Percentiles rank a stretch among this genome's conserved stretches.
These are phyloP conservation scores for Oxytorus armatus DNA, from an alignment of 2,888 invertebrate genomes.

Conservation along the genomic window DNA sequence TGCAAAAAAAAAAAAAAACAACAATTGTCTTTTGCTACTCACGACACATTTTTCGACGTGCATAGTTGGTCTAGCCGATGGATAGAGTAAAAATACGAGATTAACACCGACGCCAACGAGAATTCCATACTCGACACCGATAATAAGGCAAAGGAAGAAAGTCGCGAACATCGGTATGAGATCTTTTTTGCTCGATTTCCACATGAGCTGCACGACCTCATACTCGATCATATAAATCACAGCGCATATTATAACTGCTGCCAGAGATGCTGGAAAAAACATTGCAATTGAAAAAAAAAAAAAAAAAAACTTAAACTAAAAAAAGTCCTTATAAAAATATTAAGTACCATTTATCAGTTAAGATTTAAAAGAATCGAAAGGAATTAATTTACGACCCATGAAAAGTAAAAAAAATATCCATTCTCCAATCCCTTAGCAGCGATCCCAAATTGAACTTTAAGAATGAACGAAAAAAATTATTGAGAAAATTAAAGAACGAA, in stretches of 20 bases:
- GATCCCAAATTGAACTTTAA: no score
- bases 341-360: no score
- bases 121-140: constrained; percentile 95
- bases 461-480: constrained; percentile 16
- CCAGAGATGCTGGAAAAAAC: constrained; percentile 88
- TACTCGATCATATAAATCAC: constrained; percentile 98
- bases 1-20: background rate
- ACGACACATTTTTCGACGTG: constrained; percentile 90
- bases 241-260: constrained; percentile 97
- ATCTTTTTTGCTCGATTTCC: constrained; percentile 93
- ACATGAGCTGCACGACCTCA: constrained; percentile 94
- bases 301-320: no score
- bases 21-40: constrained; percentile 73
- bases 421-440: no score
- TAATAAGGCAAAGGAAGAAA: constrained; percentile 91
- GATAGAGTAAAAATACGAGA: constrained; percentile 91
- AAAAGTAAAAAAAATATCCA: background rate
- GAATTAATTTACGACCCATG: no score
- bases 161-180: constrained; percentile 93
- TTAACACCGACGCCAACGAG: constrained; percentile 92
- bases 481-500: constrained; percentile 69
- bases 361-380: no score
- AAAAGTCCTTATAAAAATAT: no score
- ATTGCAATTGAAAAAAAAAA: no score
- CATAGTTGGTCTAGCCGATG: constrained; percentile 92